Evolutionary conservation across 2,113 vertebrate genomes (phyloP).

Genomic region (Epinephelus moara): DNA sequence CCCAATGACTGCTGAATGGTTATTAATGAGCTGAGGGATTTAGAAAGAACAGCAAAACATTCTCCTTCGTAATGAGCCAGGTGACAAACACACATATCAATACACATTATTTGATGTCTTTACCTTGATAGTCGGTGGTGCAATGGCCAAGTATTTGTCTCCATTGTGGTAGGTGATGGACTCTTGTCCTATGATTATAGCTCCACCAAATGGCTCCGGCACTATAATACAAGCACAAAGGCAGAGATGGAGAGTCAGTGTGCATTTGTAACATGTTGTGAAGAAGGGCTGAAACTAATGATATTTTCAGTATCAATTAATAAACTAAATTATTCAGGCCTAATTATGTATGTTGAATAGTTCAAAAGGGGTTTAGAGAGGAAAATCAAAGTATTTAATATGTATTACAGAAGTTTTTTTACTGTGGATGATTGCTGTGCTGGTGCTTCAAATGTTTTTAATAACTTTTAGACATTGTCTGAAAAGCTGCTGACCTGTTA

Average conservation of each 20-base stretch:
- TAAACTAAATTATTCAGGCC: background rate
- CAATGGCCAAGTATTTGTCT: slow-evolving; percentile 97
- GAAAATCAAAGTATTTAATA: background rate
- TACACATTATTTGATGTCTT: background rate
- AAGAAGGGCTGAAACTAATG: background rate
- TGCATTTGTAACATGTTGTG: background rate
- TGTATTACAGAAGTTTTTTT: background rate
- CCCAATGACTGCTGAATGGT: background rate
- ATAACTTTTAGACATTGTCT: background rate
- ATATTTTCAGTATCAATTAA: background rate
- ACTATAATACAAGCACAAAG: slow-evolving; percentile 84
- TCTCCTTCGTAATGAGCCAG: background rate
- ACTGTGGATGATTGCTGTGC: background rate
- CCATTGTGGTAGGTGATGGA: slow-evolving; percentile 99
- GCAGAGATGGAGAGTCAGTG: background rate
- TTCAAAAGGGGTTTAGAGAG: background rate
- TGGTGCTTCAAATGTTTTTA: background rate
- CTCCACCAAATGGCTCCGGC: slow-evolving; percentile 97
- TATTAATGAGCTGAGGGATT: background rate
- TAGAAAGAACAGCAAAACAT: background rate
- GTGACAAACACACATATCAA: background rate
- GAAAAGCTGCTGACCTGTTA: background rate
- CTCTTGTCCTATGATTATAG: slow-evolving; percentile 99
- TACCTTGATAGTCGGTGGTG: slow-evolving; percentile 98
- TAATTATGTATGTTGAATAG: no score